Base-by-base conservation (phyloP, 2,113 vertebrate genomes). In the Casuarius casuarius region DNA sequence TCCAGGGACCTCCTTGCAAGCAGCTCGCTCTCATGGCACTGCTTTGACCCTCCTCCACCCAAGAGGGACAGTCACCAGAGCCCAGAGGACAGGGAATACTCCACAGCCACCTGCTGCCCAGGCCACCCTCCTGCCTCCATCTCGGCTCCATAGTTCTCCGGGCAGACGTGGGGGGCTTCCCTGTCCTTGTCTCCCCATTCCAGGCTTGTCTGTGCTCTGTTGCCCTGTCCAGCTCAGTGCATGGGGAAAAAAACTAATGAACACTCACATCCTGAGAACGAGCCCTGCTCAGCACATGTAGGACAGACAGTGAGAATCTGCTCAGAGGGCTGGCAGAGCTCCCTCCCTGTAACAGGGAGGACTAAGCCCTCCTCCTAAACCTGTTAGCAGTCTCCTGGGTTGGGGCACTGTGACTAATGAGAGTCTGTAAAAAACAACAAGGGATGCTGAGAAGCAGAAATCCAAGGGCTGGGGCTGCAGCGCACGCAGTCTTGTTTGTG, bases 241-340 rank as follows among this genome's bases (percentile, higher is more conserved):
- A 42, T 6, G 9, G 48, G 29, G 73, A 16, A 9, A 26, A 63
- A 82, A 67, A 4, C 66, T 46, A 58, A 73, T 0, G 0, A 70
- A 84, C 2, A 65, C 29, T 52, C 0, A 0, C 52, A 73, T 17
- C 44, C 31, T 0, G 11, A 67, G 84, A 92, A 16, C 1, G 31
- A 79, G 28, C 42, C 82, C 56, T 65, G 77, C 58, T 67, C 26
- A 33, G 54, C 13, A 38, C 25, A 33, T 3, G 1, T 33, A 28
- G 25, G 61, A 46, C 75, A 63, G 21, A 31, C 40, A 61, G 44
- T n/a, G 52, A 83, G 15, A 38, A 56, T 29, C 65, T 75, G 68
- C 74, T 59, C 2, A 0, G n/a, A 35, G 48, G 68, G 70, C 35
- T 88, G 46, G 46, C 46, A 48, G 46, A 48, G 46, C 46, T 48